phyloP scores from a whole-genome alignment of 2,113 vertebrate species.

The Ciconia stormi region DNA sequence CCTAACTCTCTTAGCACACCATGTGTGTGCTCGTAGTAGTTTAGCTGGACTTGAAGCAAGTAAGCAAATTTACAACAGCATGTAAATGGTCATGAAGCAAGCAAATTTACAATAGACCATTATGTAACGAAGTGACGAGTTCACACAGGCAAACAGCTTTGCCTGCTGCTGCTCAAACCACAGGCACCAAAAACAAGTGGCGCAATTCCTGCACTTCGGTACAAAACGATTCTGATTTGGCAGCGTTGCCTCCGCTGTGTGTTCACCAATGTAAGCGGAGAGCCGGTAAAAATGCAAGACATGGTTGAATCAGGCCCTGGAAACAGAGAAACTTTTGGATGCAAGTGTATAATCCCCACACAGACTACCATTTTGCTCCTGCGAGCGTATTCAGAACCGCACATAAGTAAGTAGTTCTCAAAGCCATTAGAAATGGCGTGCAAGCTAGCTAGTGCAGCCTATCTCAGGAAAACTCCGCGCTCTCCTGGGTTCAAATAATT shows the following conservation, averaged over 20 bases:
- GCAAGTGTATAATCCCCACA: accelerated
- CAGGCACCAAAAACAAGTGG: background rate
- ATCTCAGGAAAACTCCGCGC: background rate
- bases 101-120: background rate
- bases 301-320: background rate
- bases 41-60: background rate
- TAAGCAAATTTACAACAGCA: background rate
- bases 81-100: background rate
- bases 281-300: background rate
- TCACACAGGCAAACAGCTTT: background rate
- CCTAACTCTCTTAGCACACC: background rate
- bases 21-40: background rate
- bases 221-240: background rate
- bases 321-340: background rate
- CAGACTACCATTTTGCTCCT: background rate
- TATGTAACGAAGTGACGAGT: background rate
- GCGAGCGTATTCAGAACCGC: accelerated
- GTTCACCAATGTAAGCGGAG: accelerated
- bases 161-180: background rate
- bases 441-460: background rate
- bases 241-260: accelerated
- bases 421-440: background rate
- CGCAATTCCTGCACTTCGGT: background rate
- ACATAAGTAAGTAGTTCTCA: background rate
- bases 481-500: background rate